Evolutionary conservation across 1,140 invertebrate genomes (phyloP).

Genomic region (Trachymyrmex septentrionalis): DNA sequence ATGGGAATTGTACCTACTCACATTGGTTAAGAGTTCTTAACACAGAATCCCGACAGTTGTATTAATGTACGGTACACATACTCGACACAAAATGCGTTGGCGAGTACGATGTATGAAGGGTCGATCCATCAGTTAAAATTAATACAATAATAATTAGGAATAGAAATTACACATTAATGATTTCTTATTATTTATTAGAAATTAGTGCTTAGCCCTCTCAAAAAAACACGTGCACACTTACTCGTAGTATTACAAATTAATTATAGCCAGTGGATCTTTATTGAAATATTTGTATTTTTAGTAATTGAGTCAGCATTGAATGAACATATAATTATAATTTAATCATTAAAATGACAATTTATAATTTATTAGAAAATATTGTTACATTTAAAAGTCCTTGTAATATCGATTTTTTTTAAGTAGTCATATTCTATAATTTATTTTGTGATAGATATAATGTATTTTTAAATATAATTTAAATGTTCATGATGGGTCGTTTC

Average conservation of each 20-base stretch:
- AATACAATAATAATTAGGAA: slow-evolving; percentile 12
- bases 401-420: background rate
- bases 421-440: background rate
- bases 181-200: background rate
- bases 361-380: slow-evolving; percentile 8
- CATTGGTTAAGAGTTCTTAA: slow-evolving; percentile 71
- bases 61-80: slow-evolving; percentile 54
- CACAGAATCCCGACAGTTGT: slow-evolving; percentile 65
- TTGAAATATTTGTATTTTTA: slow-evolving; percentile 23
- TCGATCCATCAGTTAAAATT: background rate
- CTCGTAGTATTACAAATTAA: background rate
- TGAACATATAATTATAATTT: slow-evolving; percentile 21
- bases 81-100: slow-evolving; percentile 44
- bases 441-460: background rate
- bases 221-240: background rate
- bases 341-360: background rate
- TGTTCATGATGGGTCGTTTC: slow-evolving; percentile 23
- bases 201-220: background rate
- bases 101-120: slow-evolving; percentile 46
- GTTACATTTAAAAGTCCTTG: background rate
- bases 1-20: slow-evolving; percentile 72
- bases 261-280: background rate
- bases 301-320: background rate
- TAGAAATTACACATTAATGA: background rate
- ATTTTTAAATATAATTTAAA: background rate